Percentiles rank a stretch among this genome's conserved stretches.
These are phyloP conservation scores for Prionace glauca DNA, from an alignment of 2,797 vertebrate genomes.

Conservation along the genomic window DNA sequence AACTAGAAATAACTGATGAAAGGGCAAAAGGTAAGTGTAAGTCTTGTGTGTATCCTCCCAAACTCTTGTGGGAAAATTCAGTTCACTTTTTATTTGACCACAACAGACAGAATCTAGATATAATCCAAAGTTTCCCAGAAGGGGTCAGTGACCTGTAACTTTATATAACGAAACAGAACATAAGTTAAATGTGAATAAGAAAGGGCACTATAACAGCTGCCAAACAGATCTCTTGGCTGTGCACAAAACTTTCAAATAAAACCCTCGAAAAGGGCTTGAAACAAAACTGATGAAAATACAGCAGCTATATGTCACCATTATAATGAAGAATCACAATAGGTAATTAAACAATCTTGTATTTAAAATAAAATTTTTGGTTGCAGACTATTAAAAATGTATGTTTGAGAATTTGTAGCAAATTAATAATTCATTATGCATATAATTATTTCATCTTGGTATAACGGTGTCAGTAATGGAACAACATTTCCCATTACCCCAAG, in stretches of 20 bases:
- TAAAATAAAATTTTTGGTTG: neutral
- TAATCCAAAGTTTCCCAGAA: neutral
- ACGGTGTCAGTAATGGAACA: neutral
- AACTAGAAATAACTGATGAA: neutral
- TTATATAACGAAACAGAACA: neutral
- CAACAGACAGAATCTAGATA: neutral
- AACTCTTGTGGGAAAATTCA: neutral
- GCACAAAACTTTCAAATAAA: neutral
- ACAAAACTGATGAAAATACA: neutral
- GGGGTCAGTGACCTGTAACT: neutral
- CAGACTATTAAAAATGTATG: neutral
- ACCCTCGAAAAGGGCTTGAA: neutral
- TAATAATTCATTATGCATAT: neutral
- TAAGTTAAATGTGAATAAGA: neutral
- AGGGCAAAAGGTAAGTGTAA: neutral
- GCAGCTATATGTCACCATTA: neutral
- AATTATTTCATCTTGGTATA: neutral
- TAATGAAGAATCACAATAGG: neutral
- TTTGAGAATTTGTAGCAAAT: neutral
- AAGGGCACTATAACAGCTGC: neutral
- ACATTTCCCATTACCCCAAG: neutral
- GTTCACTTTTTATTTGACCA: neutral
- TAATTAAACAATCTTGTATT: neutral
- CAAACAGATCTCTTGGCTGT: neutral
- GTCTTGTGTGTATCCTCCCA: neutral